These are phyloP conservation scores for Drosophila diplacantha DNA, from an alignment of 2,888 invertebrate species.

Conservation along the genomic window DNA sequence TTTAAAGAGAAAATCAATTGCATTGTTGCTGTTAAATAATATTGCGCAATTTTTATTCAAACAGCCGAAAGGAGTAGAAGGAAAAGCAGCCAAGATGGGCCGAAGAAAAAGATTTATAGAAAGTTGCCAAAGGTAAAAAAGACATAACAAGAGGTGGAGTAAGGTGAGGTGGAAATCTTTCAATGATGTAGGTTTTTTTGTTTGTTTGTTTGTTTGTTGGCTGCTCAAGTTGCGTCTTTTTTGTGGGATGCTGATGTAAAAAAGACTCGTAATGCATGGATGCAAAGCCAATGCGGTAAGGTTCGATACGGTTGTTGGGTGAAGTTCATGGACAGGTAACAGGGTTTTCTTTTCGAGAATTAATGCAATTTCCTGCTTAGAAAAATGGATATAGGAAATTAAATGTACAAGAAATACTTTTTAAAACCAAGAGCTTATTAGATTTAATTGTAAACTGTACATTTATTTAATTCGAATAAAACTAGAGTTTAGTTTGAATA, in stretches of 20 bases:
- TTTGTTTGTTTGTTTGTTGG: conserved; percentile 18
- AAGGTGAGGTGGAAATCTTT: conserved; percentile 21
- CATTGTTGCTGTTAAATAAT: conserved; percentile 64
- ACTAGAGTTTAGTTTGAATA: neutral
- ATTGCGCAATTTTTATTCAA: conserved; percentile 71
- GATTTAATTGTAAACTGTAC: neutral
- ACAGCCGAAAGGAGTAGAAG: conserved; percentile 32
- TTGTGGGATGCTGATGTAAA: conserved; percentile 20
- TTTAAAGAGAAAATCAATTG: conserved; percentile 50
- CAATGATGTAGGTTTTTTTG: conserved; percentile 27
- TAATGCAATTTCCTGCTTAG: neutral
- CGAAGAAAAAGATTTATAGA: conserved; percentile 21
- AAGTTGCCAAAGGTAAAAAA: conserved; percentile 25
- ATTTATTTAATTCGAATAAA: neutral
- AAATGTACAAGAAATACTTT: no score
- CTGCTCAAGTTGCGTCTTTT: conserved; percentile 13
- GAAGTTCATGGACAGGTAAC: conserved; percentile 20
- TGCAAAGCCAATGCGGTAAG: conserved; percentile 12
- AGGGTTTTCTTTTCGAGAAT: neutral
- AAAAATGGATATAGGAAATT: neutral
- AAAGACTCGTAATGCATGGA: conserved; percentile 12
- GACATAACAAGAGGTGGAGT: conserved; percentile 4
- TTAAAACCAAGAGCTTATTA: neutral
- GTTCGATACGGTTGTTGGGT: conserved; percentile 4
- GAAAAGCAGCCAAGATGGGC: conserved; percentile 1